Evolutionary conservation across 2,797 vertebrate species (phyloP).

Genomic region (Rhinogobio ventralis): DNA sequence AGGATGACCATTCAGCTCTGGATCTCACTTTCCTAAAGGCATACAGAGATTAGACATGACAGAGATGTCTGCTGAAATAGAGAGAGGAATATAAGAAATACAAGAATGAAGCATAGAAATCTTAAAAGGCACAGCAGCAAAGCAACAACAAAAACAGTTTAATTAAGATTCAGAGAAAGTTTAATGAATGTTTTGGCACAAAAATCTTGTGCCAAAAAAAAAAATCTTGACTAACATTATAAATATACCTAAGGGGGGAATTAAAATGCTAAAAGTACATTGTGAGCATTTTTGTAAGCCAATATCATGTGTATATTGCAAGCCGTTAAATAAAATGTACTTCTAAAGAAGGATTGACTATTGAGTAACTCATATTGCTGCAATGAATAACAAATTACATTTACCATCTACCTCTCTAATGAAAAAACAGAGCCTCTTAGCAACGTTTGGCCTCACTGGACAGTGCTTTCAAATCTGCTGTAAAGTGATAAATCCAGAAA

Average conservation of each 20-base stretch:
- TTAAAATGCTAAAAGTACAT: background rate
- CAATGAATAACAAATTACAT: background rate
- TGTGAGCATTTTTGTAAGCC: background rate
- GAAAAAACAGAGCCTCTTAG: conserved; percentile 17
- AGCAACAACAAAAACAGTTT: background rate
- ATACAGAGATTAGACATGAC: too few relatives aligned
- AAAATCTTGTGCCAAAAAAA: too few relatives aligned
- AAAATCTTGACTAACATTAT: conserved; percentile 5
- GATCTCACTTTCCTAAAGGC: too few relatives aligned
- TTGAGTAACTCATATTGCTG: background rate
- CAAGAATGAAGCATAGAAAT: too few relatives aligned
- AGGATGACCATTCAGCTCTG: too few relatives aligned
- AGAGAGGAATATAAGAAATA: too few relatives aligned
- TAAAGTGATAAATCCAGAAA: conserved; percentile 27
- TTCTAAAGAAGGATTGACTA: background rate
- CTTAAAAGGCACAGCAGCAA: too few relatives aligned
- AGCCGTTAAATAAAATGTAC: background rate
- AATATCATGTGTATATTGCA: background rate
- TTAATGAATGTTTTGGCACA: background rate
- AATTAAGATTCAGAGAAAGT: background rate
- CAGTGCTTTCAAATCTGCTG: conserved; percentile 9
- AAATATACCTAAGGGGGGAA: background rate
- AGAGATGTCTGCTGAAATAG: too few relatives aligned
- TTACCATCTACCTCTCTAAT: background rate
- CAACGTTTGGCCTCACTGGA: conserved; percentile 10